These are phyloP conservation scores for Lontra canadensis DNA, from an alignment of 2,113 vertebrate genomes.

Conservation along the genomic window DNA sequence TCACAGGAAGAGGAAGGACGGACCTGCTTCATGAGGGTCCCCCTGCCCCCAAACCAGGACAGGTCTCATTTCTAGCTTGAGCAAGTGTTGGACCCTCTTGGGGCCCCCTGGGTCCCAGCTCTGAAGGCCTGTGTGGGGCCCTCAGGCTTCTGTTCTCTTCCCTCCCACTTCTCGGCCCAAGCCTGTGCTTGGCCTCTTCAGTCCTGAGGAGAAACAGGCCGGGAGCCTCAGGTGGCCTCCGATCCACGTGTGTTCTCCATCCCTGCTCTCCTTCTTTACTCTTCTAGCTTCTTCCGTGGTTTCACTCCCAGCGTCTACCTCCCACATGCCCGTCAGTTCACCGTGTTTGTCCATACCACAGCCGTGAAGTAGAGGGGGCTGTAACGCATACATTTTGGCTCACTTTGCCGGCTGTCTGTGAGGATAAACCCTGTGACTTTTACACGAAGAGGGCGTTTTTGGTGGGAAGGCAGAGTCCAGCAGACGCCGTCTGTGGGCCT, in stretches of 20 bases:
- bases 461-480: background rate
- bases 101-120: rapidly evolving
- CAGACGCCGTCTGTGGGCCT: background rate
- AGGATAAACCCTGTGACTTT: background rate
- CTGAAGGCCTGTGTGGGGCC: too few species aligned
- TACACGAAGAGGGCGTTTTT: background rate
- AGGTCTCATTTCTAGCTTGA: background rate
- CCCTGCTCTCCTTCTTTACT: background rate
- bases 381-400: too few species aligned
- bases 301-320: background rate
- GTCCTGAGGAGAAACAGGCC: background rate
- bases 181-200: background rate
- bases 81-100: rapidly evolving
- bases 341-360: background rate
- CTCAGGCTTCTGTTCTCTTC: background rate
- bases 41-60: rapidly evolving
- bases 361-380: too few species aligned
- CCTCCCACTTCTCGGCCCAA: background rate
- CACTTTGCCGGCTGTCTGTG: background rate
- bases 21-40: background rate
- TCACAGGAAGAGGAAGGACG: background rate
- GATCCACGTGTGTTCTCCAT: background rate
- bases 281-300: background rate
- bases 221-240: background rate
- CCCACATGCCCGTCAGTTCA: background rate